Base-by-base conservation (phyloP, 2,888 invertebrate species). In the Agrotis ipsilon region DNA sequence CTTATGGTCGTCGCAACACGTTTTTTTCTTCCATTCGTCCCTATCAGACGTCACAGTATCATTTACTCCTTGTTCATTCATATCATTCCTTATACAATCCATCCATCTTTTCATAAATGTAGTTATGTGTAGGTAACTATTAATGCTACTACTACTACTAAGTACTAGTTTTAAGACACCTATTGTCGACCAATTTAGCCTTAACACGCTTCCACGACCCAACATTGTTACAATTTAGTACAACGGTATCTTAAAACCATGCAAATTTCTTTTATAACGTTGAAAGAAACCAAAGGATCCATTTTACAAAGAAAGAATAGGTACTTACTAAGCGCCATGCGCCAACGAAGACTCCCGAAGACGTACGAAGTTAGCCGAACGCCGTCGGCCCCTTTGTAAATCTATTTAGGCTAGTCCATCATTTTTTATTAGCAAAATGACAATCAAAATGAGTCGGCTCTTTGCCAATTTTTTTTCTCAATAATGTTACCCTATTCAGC, bases 391-490 rank as follows among this genome's bases (percentile, higher is more conserved):
- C 66, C 78, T 83, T 86, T 86, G 75, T 76, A 72, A 80, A 81
- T 85, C 83, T 90, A 88, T 89, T 91, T 90, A 86, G 69, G 84
- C 86, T 88, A 88, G 89, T 90, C 86, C 85, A 86, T 91, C 89
- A 91, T 91, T 93, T 93, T 93, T 92, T 90, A 88, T 85, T 80
- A 81, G 79, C 78, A 84, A 90, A 89, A 88, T 91, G 93, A 92
- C 93, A 93, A 89, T 88, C 88, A 85, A 84, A 89, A 88, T 86
- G 84, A 82, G 82, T 78, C 88, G 90, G 88, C 83, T 73, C 90
- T 91, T 92, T 93, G 93, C 92, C 71, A 92, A 19, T 60, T 77
- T 87, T 93, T 93, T 92, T 83, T 72, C 68, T 69, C 68, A 67
- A 88, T 91, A 87, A 90, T 88, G 86, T 84, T 82, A 73, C 80